phyloP scores from a whole-genome alignment of 2,888 invertebrate species.

The Syrphus vitripennis region DNA sequence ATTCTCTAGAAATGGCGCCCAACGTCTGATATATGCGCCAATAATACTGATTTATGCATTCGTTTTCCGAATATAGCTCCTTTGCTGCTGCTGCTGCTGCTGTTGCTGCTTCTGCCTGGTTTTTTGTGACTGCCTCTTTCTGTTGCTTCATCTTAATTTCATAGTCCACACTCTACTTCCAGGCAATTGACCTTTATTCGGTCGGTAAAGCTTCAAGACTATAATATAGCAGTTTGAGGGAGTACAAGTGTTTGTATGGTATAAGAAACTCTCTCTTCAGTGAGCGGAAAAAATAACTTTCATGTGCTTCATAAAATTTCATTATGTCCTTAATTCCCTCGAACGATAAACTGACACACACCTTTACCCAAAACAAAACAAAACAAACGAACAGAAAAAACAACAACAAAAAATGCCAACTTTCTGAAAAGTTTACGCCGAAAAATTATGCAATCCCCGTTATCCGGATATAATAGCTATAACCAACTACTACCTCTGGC shows the following conservation, averaged over 20 bases:
- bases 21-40: slow-evolving; percentile 69
- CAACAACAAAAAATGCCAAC: not conserved
- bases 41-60: slow-evolving; percentile 68
- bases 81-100: slow-evolving; percentile 15
- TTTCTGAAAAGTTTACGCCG: slow-evolving; percentile 6
- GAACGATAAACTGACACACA: slow-evolving; percentile 24
- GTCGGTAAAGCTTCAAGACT: not conserved
- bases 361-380: not conserved
- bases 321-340: slow-evolving; percentile 62
- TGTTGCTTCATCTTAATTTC: slow-evolving; percentile 60
- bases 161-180: slow-evolving; percentile 33
- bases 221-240: not conserved
- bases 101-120: not conserved
- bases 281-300: slow-evolving; percentile 41
- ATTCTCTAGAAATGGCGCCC: slow-evolving; percentile 60
- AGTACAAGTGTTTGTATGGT: not conserved
- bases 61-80: slow-evolving; percentile 55
- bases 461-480: slow-evolving; percentile 31
- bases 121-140: slow-evolving; percentile 7
- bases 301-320: slow-evolving; percentile 70
- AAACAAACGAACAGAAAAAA: not conserved
- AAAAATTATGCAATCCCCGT: slow-evolving; percentile 29
- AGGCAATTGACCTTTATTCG: slow-evolving; percentile 64
- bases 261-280: not conserved
- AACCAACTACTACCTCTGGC: slow-evolving; percentile 23